A percentile compares a stretch with the other conserved stretches of the same genome.
Conservation (phyloP, 2,888 invertebrate genomes). For the Pollenia angustigena region DNA sequence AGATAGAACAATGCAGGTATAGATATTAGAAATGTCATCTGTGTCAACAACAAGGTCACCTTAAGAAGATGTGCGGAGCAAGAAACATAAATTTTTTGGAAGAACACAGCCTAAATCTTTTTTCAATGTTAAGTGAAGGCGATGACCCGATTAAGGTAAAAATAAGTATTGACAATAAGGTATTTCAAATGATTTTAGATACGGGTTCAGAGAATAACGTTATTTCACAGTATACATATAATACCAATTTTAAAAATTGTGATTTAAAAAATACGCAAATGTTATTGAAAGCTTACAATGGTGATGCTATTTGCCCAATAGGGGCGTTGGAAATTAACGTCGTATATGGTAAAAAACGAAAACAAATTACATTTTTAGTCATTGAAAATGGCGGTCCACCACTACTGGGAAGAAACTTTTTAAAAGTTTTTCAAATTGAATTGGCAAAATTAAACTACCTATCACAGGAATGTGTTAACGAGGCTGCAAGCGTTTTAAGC, state of each 20-base stretch:
- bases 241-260: not conserved
- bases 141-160: too few species aligned
- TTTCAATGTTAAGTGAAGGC: too few species aligned
- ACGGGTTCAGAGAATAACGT: not conserved
- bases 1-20: not conserved
- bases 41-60: too few species aligned
- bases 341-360: not conserved
- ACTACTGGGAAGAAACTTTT: not conserved
- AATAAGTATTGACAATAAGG: not conserved
- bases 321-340: not conserved
- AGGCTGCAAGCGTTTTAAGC: not conserved
- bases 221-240: not conserved
- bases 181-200: not conserved
- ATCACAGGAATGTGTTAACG: not conserved
- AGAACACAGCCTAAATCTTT: too few species aligned
- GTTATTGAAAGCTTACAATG: not conserved
- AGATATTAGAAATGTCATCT: too few species aligned
- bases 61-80: too few species aligned
- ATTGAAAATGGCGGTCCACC: not conserved
- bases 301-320: not conserved
- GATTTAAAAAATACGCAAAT: not conserved
- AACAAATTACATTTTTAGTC: constrained; percentile 1
- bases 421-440: constrained; percentile 4
- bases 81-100: too few species aligned
- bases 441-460: not conserved